Evolutionary conservation across 2,113 vertebrate species (phyloP).

Genomic region (Astur gentilis): DNA sequence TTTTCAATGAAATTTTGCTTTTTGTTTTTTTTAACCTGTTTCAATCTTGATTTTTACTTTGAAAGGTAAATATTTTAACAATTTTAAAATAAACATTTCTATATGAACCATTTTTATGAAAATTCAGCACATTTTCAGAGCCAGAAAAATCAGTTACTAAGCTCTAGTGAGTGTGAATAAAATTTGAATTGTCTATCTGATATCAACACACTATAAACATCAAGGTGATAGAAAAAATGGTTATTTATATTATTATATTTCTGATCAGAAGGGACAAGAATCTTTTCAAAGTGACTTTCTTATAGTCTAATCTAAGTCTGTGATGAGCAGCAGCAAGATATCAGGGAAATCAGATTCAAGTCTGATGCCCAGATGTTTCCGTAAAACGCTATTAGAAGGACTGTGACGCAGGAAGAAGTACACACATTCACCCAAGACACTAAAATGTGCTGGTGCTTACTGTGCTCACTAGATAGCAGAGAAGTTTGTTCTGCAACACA

Average conservation of each 20-base stretch:
- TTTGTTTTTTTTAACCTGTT: neutral
- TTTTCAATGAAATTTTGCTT: neutral
- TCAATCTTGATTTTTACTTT: neutral
- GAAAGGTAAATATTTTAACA: neutral
- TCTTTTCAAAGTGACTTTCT: neutral
- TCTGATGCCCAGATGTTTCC: neutral
- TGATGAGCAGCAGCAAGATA: neutral
- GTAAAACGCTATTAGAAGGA: neutral
- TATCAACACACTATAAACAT: neutral
- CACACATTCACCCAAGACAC: rapidly evolving
- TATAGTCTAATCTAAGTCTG: neutral
- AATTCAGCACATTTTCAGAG: neutral
- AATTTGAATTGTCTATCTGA: neutral
- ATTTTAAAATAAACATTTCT: neutral
- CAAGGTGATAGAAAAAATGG: neutral
- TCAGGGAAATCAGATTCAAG: neutral
- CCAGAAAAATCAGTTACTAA: neutral
- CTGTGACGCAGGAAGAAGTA: neutral
- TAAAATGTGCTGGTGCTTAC: neutral
- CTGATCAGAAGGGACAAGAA: neutral
- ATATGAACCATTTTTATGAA: neutral
- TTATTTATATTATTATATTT: neutral
- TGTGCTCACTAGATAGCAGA: neutral
- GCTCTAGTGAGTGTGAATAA: neutral
- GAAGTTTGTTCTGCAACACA: neutral